These are phyloP conservation scores for Regulus satrapa DNA, from an alignment of 2,113 vertebrate species.

Conservation along the genomic window DNA sequence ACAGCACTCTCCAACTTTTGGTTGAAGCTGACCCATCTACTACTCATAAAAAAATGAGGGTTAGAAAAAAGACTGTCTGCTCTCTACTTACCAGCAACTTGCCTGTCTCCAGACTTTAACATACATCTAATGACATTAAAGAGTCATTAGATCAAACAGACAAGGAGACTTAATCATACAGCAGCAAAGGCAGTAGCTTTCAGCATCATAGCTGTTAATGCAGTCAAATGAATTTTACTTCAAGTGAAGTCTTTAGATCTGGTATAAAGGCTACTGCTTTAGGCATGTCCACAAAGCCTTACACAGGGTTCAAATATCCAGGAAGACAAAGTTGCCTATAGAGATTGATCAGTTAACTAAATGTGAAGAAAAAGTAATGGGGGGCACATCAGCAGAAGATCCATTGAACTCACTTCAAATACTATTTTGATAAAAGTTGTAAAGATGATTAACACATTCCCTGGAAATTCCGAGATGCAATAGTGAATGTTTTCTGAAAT, in stretches of 20 bases:
- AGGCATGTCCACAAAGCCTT: background rate
- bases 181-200: background rate
- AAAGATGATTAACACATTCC: slow-evolving; percentile 22
- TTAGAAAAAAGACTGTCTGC: background rate
- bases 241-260: background rate
- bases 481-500: slow-evolving; percentile 8
- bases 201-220: background rate
- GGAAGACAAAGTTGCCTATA: background rate
- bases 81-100: background rate
- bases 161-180: background rate
- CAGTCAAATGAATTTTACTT: background rate
- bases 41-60: background rate
- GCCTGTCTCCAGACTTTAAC: background rate
- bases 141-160: background rate
- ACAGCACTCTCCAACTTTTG: background rate
- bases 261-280: background rate
- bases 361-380: background rate
- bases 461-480: background rate
- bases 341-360: background rate
- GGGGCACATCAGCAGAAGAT: background rate
- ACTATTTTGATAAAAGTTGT: slow-evolving; percentile 7
- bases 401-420: slow-evolving; percentile 1
- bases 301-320: background rate
- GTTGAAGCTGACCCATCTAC: background rate
- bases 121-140: background rate